A percentile compares a stretch with the other conserved stretches of the same genome.
These are phyloP conservation scores for Neocrepidodera transversa DNA, from an alignment of 2,888 invertebrate species.

Conservation along the genomic window DNA sequence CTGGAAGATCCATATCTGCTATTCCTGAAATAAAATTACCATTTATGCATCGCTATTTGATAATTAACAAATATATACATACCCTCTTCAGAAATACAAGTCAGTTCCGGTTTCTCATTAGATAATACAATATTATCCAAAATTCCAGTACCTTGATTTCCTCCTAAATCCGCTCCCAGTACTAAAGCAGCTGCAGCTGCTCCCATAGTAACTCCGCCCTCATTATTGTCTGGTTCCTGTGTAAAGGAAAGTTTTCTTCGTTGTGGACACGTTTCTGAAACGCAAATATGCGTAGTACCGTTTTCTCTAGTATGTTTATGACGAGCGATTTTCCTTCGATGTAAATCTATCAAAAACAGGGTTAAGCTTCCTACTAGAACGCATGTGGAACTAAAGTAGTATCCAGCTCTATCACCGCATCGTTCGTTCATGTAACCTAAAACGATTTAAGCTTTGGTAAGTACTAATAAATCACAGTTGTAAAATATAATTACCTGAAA, in stretches of 20 bases:
- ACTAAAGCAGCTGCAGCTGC: conserved; percentile 64
- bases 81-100: conserved; percentile 82
- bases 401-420: conserved; percentile 79
- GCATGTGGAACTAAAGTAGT: conserved; percentile 84
- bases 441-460: conserved; percentile 27
- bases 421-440: conserved; percentile 81
- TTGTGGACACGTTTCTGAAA: conserved; percentile 66
- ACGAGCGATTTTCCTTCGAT: conserved; percentile 72
- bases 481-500: conserved; percentile 68
- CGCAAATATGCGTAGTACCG: conserved; percentile 66
- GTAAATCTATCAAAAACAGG: conserved; percentile 82
- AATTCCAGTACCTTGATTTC: conserved; percentile 57
- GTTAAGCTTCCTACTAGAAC: conserved; percentile 78
- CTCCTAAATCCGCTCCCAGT: conserved; percentile 62
- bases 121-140: conserved; percentile 62
- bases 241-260: conserved; percentile 66
- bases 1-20: conserved; percentile 82
- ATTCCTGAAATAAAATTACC: conserved; percentile 63
- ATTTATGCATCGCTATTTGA: not conserved
- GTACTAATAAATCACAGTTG: not conserved
- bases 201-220: conserved; percentile 62
- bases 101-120: conserved; percentile 74
- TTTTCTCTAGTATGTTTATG: conserved; percentile 73
- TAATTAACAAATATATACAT: too few relatives aligned
- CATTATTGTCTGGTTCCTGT: conserved; percentile 67